These are phyloP conservation scores for Decapterus maruadsi DNA, from an alignment of 2,797 vertebrate species.

Conservation along the genomic window DNA sequence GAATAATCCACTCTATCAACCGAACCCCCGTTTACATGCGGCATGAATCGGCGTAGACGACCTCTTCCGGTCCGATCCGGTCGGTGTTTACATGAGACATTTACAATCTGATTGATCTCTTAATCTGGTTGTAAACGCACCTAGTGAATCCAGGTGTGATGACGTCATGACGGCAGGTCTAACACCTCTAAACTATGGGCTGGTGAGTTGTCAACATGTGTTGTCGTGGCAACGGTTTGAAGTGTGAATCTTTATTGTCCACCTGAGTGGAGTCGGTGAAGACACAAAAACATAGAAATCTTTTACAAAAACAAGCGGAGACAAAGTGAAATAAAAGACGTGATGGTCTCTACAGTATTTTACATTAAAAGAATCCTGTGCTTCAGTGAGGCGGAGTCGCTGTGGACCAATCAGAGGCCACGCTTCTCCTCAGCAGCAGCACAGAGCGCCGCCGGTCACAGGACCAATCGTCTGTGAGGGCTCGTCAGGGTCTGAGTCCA, in stretches of 20 bases:
- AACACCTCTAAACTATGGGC: no score
- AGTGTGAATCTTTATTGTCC: constrained; percentile 77
- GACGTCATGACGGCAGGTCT: no score
- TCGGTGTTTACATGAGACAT: no score
- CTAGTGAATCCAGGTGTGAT: no score
- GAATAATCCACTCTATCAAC: no score
- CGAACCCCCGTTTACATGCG: no score
- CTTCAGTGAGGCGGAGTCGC: constrained; percentile 6
- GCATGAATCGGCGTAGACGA: no score
- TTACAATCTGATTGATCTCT: no score
- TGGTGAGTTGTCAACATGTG: not conserved
- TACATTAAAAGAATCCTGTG: constrained; percentile 50
- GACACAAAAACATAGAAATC: constrained; percentile 80
- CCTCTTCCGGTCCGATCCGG: no score
- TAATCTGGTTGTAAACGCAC: no score
- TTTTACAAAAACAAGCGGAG: constrained; percentile 63
- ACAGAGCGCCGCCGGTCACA: constrained; percentile 31
- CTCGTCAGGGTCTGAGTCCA: not conserved
- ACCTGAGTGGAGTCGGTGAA: constrained; percentile 64
- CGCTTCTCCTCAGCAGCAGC: constrained; percentile 5
- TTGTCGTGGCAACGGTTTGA: constrained; percentile 16
- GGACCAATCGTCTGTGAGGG: constrained; percentile 30
- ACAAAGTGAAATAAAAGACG: constrained; percentile 56
- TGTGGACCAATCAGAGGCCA: constrained; percentile 34
- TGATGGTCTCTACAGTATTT: constrained; percentile 58